Percentiles rank a stretch among this genome's conserved stretches.
These are phyloP conservation scores for Proisotoma minuta DNA, from an alignment of 2,888 invertebrate species.

Conservation along the genomic window DNA sequence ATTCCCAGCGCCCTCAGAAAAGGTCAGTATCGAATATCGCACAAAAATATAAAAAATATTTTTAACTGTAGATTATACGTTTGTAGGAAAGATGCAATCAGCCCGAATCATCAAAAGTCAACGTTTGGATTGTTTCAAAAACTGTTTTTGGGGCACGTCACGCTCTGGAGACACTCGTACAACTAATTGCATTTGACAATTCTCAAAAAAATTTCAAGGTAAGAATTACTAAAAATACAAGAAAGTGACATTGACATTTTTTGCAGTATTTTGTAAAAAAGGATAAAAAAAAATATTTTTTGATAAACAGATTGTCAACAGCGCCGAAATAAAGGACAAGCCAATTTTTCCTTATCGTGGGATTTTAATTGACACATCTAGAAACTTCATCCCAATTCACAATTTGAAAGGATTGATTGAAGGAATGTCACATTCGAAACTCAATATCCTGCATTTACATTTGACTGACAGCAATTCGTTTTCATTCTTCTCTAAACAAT, in stretches of 20 bases:
- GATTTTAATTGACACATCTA: slow-evolving; percentile 59
- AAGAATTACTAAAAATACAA: background rate
- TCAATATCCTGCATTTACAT: slow-evolving; percentile 88
- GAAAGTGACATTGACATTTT: background rate
- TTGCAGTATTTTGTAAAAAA: background rate
- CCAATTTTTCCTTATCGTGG: slow-evolving; percentile 64
- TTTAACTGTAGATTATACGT: too few relatives aligned
- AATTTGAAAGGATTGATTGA: slow-evolving; percentile 72
- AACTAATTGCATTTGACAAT: slow-evolving; percentile 58
- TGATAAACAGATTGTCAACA: slow-evolving; percentile 20
- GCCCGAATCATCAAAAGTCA: background rate
- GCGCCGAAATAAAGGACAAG: slow-evolving; percentile 29
- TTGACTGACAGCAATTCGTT: slow-evolving; percentile 91
- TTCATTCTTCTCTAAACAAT: slow-evolving; percentile 70
- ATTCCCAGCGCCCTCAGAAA: background rate
- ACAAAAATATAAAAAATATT: too few relatives aligned
- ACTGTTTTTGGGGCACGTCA: slow-evolving; percentile 68
- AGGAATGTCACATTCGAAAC: slow-evolving; percentile 81
- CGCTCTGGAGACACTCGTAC: slow-evolving; percentile 69
- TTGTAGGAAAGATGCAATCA: slow-evolving; percentile 12
- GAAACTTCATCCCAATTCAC: slow-evolving; percentile 74
- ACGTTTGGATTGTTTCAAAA: slow-evolving; percentile 46
- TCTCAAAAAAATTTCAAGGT: slow-evolving; percentile 54
- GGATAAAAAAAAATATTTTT: background rate
- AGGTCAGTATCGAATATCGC: too few relatives aligned